Base-by-base conservation (phyloP, 2,113 vertebrate genomes). In the Haliaeetus leucogaster region DNA sequence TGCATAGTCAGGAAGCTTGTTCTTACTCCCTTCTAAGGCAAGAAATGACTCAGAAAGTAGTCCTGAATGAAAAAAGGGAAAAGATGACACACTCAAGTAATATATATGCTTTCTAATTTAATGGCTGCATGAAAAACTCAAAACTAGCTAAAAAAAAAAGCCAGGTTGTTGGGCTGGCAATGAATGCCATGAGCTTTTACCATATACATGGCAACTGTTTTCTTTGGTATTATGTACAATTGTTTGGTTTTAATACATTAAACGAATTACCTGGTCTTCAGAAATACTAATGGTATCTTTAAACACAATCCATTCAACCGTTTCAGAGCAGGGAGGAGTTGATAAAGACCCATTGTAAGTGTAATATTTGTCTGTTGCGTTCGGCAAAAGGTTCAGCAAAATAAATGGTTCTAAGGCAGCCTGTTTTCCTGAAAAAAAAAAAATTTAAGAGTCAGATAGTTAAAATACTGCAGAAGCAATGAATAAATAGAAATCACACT, bases 301-400 rank as follows among this genome's bases (percentile, higher is more conserved):
- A 94, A 99, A 99, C 72, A 99, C 93, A 95, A 99, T 99, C 99
- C 99, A 99, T 97, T 99, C 98, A 18, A 99, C 99, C 0, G 98
- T 99, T 97, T 99, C 99, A 23, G 98, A 98, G 98, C 99, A 99
- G 29, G 99, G 99, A 32, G 99, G 99, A 22, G 98, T 97, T 30
- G 99, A 99, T 95, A 99, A 96, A 6, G 99, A 99, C 45, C 99
- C 99, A 63, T 99, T 99, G 78, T 99, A 99, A 86, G 98, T 98
- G 82, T 99, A 99, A 86, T 99, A 99, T 89, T 99, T 99, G 72
- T 99, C 98, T 1, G 99, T 99, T 92, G 99, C 98, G 73, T 99
- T 99, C 0, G 99, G 99, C 83, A 99, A 98, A 90, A 99, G 99
- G 65, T 98, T 98, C 90, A 97, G 97, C 93, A 98, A 95, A 43